These are phyloP conservation scores for Ylistrum balloti DNA, from an alignment of 1,140 invertebrate species.

Conservation along the genomic window DNA sequence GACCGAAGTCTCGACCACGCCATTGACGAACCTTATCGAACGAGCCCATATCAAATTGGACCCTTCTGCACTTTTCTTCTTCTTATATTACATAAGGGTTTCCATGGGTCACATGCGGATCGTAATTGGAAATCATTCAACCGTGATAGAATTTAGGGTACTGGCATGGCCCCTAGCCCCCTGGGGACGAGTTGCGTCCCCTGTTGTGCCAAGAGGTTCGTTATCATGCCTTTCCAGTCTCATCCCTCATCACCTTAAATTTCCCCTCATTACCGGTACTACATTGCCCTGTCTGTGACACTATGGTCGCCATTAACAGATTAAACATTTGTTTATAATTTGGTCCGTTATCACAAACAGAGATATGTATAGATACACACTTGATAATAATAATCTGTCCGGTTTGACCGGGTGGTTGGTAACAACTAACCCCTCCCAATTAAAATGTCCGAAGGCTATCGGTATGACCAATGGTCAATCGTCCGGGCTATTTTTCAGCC, in stretches of 20 bases:
- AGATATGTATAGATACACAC: constrained; percentile 44
- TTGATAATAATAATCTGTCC: constrained; percentile 1
- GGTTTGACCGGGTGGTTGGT: constrained; percentile 21
- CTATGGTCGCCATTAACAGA: constrained; percentile 51
- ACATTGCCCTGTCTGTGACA: not conserved
- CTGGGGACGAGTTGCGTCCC: constrained; percentile 48
- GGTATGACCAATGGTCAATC: not conserved
- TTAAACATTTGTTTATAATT: constrained; percentile 62
- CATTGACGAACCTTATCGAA: constrained; percentile 13
- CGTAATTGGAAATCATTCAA: constrained; percentile 33
- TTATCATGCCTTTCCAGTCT: not conserved
- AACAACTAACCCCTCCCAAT: not conserved
- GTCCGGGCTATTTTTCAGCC: not conserved
- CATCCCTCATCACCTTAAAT: constrained; percentile 13
- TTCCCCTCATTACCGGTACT: not conserved
- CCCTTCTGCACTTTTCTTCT: not conserved
- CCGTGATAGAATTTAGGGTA: not conserved
- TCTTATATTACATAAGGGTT: constrained; percentile 39
- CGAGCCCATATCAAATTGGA: not conserved
- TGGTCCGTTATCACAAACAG: constrained; percentile 58
- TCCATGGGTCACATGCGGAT: constrained; percentile 4
- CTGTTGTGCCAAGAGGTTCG: not conserved
- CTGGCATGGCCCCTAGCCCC: constrained; percentile 41
- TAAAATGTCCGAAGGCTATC: not conserved
- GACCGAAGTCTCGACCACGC: constrained; percentile 19